Evolutionary conservation across 2,888 invertebrate species (phyloP).

Genomic region (Pheosia tremula): DNA sequence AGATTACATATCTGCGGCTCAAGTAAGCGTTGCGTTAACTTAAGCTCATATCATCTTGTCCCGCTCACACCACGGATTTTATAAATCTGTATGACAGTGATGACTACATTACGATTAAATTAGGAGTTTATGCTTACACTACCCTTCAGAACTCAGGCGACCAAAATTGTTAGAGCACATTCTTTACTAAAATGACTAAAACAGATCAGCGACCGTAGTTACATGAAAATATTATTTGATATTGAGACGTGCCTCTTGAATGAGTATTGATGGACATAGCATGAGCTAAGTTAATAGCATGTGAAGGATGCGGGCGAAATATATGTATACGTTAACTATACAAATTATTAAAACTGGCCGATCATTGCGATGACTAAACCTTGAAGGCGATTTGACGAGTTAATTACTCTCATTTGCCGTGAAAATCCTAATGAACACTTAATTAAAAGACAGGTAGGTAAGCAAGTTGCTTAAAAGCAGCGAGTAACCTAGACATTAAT

Average conservation of each 20-base stretch:
- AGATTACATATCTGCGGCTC: conserved; percentile 13
- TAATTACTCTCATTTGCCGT: conserved; percentile 49
- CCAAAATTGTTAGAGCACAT: too few species aligned
- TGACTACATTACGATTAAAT: too few species aligned
- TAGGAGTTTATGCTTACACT: too few species aligned
- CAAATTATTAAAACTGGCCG: conserved; percentile 27
- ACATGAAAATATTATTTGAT: not conserved
- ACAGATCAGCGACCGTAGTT: too few species aligned
- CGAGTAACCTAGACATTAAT: conserved; percentile 23
- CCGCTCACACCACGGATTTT: too few species aligned
- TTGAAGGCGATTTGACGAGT: conserved; percentile 37
- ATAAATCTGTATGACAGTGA: too few species aligned
- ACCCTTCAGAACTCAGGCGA: too few species aligned
- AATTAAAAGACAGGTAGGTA: conserved; percentile 43
- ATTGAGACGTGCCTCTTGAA: conserved; percentile 18
- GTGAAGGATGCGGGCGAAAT: not conserved
- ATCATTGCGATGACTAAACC: conserved; percentile 36
- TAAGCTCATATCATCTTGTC: too few species aligned
- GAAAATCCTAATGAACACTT: conserved; percentile 42
- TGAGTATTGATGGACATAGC: conserved; percentile 4
- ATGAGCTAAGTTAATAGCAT: not conserved
- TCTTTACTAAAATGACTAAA: too few species aligned
- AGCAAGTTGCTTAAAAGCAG: conserved; percentile 25
- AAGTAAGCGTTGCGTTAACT: too few species aligned
- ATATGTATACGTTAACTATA: not conserved